Base-by-base conservation (phyloP, 2,888 invertebrate genomes). In the Gonocerus acuteangulatus region DNA sequence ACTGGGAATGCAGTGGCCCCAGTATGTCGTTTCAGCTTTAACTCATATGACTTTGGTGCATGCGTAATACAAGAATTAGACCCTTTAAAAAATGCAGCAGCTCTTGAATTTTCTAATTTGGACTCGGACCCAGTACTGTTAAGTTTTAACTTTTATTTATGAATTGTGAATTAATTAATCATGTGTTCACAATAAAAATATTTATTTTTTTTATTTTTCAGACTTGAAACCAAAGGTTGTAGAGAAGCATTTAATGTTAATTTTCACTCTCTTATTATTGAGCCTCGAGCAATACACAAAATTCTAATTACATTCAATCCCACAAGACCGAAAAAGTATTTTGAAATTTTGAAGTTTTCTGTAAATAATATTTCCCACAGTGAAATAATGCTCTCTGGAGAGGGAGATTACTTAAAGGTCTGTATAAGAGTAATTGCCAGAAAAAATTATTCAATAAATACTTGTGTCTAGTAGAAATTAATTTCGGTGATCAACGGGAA, bases 271-370 rank as follows among this genome's bases (percentile, higher is more conserved):
- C 21, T 52, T 4, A 39, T 39, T 22, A 19, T 52, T 39, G 39
- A 52, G 34, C 52, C 52, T 36, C 19, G 52, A 36, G 39, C 39
- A 7, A 36, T 39, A 22, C 52, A 52, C 39, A 52, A 52, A 52
- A 52, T 52, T 42, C 7, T 22, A 39, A 39, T 52, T 21, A 22
- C 39, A 7, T 52, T 52, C 19, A 2, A 52, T 15, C 52, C 52
- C 21, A 7, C 15, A 19, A 1, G 4, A 42, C 3, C 2, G 6
- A 21, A 39, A n/a, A 39, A 22, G 19, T 52, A 52, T 16, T 39
- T 18, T 19, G 52, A 21, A 15, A 39, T 21, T 21, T 1, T 52
- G 18, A 18, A 39, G 2, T 52, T 52, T 34, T n/a, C 34, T 15
- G 39, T 52, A 15, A 42, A 52, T 52, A 36, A 34, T 21, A 13